phyloP scores from a whole-genome alignment of 2,797 vertebrate genomes.

The Pristis pectinata region DNA sequence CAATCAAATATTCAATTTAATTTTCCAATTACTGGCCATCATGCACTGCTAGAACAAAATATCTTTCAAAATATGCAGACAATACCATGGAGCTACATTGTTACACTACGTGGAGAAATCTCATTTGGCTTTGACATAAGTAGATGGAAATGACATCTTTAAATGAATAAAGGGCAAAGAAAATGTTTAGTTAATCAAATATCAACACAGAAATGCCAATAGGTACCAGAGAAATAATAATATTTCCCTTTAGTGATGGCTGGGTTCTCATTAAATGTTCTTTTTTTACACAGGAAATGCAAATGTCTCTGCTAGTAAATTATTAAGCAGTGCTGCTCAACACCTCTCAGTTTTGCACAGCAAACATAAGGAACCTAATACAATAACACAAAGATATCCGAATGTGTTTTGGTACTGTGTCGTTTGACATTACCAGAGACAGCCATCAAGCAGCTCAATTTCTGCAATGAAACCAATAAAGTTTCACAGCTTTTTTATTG shows the following conservation, averaged over 20 bases:
- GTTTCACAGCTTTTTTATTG: slow-evolving; percentile 32
- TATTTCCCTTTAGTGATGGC: slow-evolving; percentile 28
- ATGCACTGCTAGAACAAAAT: not conserved
- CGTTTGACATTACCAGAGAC: not conserved
- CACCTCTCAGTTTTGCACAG: slow-evolving; percentile 27
- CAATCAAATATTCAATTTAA: not conserved
- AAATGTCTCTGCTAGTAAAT: slow-evolving; percentile 33
- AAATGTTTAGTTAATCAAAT: slow-evolving; percentile 24
- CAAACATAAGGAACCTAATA: slow-evolving; percentile 11
- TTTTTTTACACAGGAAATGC: slow-evolving; percentile 31
- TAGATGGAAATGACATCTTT: not conserved
- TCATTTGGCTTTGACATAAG: slow-evolving; percentile 20
- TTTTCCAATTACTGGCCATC: not conserved
- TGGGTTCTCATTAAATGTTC: not conserved
- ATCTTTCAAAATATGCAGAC: not conserved
- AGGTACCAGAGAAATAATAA: slow-evolving; percentile 14
- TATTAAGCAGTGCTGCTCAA: slow-evolving; percentile 30
- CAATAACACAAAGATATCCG: not conserved
- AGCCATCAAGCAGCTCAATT: not conserved
- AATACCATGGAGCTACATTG: not conserved
- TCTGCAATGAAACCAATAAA: slow-evolving; percentile 39
- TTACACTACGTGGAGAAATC: not conserved
- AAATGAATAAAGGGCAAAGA: slow-evolving; percentile 13
- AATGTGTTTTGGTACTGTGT: not conserved
- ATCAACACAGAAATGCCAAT: slow-evolving; percentile 29